Base-by-base conservation (phyloP, 2,113 vertebrate genomes). In the Aspiorhynchus laticeps region DNA sequence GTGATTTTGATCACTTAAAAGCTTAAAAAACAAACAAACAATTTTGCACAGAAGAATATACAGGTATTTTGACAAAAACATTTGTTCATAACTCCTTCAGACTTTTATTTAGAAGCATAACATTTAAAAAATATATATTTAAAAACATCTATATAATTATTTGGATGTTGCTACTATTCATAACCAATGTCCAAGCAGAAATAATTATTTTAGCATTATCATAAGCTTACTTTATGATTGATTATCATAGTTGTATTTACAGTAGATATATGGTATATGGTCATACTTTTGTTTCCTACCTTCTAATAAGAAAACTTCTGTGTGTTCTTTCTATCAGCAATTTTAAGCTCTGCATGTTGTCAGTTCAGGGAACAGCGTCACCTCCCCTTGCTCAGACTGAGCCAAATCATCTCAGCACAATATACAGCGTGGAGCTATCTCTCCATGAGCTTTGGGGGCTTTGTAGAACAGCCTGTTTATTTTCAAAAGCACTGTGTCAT, bases 381-480 rank as follows among this genome's bases (percentile, higher is more conserved):
- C 79, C 79, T 63, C 24, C 56, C 7, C 15, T 46, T 67, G 24
- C 80, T 67, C 80, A 65, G 59, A 28, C 65, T 75, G 76, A 76
- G 10, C 56, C n/a, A 59, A 69, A 48, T 74, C 85, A 87, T 85
- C 61, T 67, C 61, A 28, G 59, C 80, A 67, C 80, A 67, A 31
- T 82, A 67, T 82, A 82, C 61, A 67, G 26, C 80, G 48, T 19
- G 41, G 17, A 65, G 21, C 33, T 4, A 12, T 67, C 38, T 85
- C 71, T 85, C 78, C 71, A 53, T 71, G 43, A 86, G 85, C 80
- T 83, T 85, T 75, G 77, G 21, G 33, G 43, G 79, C 56, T 83
- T 76, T 87, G 83, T 80, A 81, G 53, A 63, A 73, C 78, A 79
- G 71, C 80, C 71, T 69, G 65, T 63, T 80, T 89, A 84, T 85